Evolutionary conservation across 2,113 vertebrate species (phyloP).

Genomic region (Pomatorhinus ruficollis): DNA sequence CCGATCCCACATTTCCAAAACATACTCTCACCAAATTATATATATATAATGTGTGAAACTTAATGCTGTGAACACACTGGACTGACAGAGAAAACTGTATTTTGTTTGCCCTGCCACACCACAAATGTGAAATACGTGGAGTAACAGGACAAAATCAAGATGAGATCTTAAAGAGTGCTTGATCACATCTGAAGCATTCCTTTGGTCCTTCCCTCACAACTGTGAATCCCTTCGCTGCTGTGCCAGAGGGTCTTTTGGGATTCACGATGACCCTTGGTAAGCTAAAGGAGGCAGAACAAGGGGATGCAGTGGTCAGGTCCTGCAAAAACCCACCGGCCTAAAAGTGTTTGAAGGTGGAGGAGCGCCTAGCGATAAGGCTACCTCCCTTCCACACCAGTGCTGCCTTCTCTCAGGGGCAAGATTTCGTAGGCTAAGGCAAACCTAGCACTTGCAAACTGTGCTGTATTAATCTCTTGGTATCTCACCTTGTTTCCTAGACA

Average conservation of each 20-base stretch:
- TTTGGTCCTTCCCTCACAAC: neutral
- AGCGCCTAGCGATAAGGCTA: fast-evolving
- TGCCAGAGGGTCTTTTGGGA: neutral
- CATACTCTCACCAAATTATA: no score
- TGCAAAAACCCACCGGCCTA: fast-evolving
- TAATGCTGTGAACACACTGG: neutral
- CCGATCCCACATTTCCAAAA: neutral
- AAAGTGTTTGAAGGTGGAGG: fast-evolving
- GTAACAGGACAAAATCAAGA: neutral
- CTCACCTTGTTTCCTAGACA: fast-evolving
- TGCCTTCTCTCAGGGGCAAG: neutral
- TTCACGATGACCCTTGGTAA: fast-evolving
- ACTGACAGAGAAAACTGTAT: neutral
- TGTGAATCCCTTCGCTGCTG: neutral
- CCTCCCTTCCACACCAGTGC: neutral
- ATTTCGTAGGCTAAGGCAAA: neutral
- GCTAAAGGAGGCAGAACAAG: neutral
- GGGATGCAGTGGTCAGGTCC: neutral
- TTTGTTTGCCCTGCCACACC: neutral
- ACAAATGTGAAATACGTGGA: neutral
- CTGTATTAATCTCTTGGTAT: neutral
- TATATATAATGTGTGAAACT: neutral
- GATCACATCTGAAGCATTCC: neutral
- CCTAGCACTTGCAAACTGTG: fast-evolving
- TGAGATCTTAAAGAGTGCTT: fast-evolving